Conservation (phyloP, 2,797 vertebrate genomes). For the Myotis daubentonii region DNA sequence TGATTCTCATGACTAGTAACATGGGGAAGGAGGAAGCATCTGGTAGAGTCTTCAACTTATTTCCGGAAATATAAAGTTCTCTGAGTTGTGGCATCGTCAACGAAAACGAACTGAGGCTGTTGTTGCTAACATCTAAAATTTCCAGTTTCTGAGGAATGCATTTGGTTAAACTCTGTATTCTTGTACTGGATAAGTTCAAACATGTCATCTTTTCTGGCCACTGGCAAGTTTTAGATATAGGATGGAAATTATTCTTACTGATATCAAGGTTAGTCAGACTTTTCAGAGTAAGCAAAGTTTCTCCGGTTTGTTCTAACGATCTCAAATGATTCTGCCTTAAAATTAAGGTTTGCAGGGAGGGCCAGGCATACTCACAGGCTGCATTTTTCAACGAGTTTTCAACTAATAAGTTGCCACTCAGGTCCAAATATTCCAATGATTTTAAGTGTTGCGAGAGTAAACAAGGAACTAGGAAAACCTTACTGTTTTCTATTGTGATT, state of each 20-base stretch:
- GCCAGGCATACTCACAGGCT: constrained; percentile 81
- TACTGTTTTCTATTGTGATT: constrained; percentile 83
- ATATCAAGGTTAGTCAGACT: constrained; percentile 85
- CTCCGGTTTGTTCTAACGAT: constrained; percentile 72
- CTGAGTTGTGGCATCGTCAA: constrained; percentile 80
- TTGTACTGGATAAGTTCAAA: constrained; percentile 87
- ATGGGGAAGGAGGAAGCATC: constrained; percentile 72
- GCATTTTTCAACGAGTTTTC: constrained; percentile 82
- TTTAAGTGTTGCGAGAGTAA: constrained; percentile 71
- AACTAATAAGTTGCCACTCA: constrained; percentile 86
- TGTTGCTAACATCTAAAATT: constrained; percentile 87
- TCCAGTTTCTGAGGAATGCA: constrained; percentile 86
- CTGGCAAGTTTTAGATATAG: constrained; percentile 80
- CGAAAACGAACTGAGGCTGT: constrained; percentile 85
- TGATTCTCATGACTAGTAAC: constrained; percentile 80
- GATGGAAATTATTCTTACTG: constrained; percentile 86
- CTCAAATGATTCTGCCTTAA: constrained; percentile 87
- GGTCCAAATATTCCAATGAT: constrained; percentile 86
- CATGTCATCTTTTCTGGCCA: constrained; percentile 85
- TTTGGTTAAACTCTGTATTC: constrained; percentile 73
- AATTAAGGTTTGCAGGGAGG: constrained; percentile 84
- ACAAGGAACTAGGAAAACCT: constrained; percentile 87
- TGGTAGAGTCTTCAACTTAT: constrained; percentile 86
- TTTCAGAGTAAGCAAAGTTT: constrained; percentile 59
- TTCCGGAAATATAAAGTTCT: constrained; percentile 86